Percentiles rank a stretch among this genome's conserved stretches.
phyloP scores from a whole-genome alignment of 2,113 vertebrate species.

The Phyllopteryx taeniolatus region DNA sequence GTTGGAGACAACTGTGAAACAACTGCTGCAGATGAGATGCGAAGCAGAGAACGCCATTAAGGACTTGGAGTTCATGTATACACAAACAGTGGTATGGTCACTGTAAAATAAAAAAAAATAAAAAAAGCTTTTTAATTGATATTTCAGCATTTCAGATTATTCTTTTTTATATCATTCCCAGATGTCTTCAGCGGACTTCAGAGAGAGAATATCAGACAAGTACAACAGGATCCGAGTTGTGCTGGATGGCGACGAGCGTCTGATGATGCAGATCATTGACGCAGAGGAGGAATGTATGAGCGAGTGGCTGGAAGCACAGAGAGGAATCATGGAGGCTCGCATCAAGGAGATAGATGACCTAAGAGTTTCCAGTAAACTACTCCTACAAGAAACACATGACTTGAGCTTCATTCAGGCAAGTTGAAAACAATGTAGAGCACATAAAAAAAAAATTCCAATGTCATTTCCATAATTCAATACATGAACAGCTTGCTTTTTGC shows the following conservation, averaged over 20 bases:
- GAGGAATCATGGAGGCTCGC: slow-evolving; percentile 47
- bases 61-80: slow-evolving; percentile 65
- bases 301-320: slow-evolving; percentile 63
- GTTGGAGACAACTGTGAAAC: slow-evolving; percentile 51
- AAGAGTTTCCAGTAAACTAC: slow-evolving; percentile 55
- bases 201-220: slow-evolving; percentile 64
- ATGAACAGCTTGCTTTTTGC: not conserved
- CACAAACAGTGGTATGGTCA: slow-evolving; percentile 59
- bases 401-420: slow-evolving; percentile 65
- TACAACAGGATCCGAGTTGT: slow-evolving; percentile 66
- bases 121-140: not conserved
- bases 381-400: slow-evolving; percentile 61
- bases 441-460: not conserved
- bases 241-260: slow-evolving; percentile 68
- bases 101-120: not conserved
- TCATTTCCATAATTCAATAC: not conserved
- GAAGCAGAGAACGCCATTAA: slow-evolving; percentile 58
- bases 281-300: slow-evolving; percentile 64
- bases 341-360: slow-evolving; percentile 60
- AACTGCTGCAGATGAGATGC: slow-evolving; percentile 60
- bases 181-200: slow-evolving; percentile 58
- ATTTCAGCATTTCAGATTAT: not conserved
- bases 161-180: slow-evolving; percentile 15
- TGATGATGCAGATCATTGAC: slow-evolving; percentile 73
- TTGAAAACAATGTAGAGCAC: not conserved